Percentiles rank a stretch among this genome's conserved stretches.
Conservation (phyloP, 2,888 invertebrate species). For the Harmothoe impar region DNA sequence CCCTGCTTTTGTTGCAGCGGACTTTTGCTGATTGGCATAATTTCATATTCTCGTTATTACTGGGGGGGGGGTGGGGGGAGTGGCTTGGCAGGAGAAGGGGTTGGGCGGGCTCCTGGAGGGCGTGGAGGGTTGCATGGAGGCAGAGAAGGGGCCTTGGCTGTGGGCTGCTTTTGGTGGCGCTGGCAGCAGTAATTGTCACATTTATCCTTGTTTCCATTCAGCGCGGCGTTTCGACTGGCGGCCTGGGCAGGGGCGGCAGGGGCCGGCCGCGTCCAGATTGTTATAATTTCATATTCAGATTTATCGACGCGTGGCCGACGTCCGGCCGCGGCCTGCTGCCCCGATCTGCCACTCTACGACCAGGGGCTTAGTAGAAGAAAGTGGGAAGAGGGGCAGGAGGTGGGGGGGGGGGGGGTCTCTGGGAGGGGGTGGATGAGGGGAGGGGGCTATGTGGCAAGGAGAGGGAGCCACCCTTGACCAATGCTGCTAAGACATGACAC, state of each 20-base stretch:
- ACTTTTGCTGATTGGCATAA: slow-evolving; percentile 62
- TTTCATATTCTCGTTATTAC: slow-evolving; percentile 53
- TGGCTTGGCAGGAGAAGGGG: not conserved
- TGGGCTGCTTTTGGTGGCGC: slow-evolving; percentile 1
- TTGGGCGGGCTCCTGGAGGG: not conserved
- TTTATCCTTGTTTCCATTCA: slow-evolving; percentile 63
- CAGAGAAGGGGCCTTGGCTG: not conserved
- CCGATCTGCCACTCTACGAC: not conserved
- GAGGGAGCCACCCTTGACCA: slow-evolving; percentile 20
- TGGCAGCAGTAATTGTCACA: slow-evolving; percentile 51
- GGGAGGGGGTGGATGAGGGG: not conserved
- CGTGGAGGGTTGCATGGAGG: not conserved
- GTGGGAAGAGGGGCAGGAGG: not conserved
- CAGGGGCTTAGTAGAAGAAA: not conserved
- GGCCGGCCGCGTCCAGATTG: slow-evolving; percentile 40
- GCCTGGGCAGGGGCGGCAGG: not conserved
- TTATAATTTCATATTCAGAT: slow-evolving; percentile 63
- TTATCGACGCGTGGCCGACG: slow-evolving; percentile 46
- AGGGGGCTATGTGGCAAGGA: not conserved
- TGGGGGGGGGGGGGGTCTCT: not conserved
- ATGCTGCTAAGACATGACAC: not conserved
- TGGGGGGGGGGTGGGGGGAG: too few relatives aligned
- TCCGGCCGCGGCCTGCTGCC: not conserved
- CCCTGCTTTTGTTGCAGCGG: slow-evolving; percentile 38
- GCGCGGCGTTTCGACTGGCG: not conserved